Evolutionary conservation across 2,888 invertebrate species (phyloP).

Genomic region (Hecatera dysodea): DNA sequence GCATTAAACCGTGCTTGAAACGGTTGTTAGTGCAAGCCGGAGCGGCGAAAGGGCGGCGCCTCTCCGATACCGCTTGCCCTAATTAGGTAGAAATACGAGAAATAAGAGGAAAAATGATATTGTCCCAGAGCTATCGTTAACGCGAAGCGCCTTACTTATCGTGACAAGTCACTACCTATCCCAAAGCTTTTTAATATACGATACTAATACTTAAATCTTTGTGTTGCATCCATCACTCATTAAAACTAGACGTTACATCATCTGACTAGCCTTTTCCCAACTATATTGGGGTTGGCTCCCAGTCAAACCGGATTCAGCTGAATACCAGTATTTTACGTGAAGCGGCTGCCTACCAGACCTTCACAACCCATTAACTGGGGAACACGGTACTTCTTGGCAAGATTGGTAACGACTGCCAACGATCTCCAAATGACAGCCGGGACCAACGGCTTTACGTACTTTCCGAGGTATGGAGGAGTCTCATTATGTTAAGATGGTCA

Average conservation of each 20-base stretch:
- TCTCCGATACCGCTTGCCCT: slow-evolving; percentile 69
- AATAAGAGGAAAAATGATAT: slow-evolving; percentile 69
- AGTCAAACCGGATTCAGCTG: too few relatives aligned
- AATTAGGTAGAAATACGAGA: slow-evolving; percentile 84
- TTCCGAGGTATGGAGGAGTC: too few relatives aligned
- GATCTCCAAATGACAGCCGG: too few relatives aligned
- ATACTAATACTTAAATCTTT: neutral
- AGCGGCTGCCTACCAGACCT: too few relatives aligned
- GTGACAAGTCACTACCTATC: slow-evolving; percentile 8
- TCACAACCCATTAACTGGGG: too few relatives aligned
- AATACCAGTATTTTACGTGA: too few relatives aligned
- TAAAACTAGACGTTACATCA: slow-evolving; percentile 4
- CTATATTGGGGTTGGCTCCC: too few relatives aligned
- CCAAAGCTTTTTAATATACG: neutral
- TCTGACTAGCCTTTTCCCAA: too few relatives aligned
- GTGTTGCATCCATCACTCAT: neutral
- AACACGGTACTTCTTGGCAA: too few relatives aligned
- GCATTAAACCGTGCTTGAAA: slow-evolving; percentile 82
- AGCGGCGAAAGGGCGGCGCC: slow-evolving; percentile 66
- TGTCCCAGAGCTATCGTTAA: slow-evolving; percentile 57
- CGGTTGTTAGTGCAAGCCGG: slow-evolving; percentile 79
- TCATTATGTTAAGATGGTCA: too few relatives aligned
- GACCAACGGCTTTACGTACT: too few relatives aligned
- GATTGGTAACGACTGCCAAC: too few relatives aligned
- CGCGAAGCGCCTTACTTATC: slow-evolving; percentile 37